Percentiles rank a stretch among this genome's conserved stretches.
Conservation (phyloP, 2,888 invertebrate species). For the Odiellus spinosus region DNA sequence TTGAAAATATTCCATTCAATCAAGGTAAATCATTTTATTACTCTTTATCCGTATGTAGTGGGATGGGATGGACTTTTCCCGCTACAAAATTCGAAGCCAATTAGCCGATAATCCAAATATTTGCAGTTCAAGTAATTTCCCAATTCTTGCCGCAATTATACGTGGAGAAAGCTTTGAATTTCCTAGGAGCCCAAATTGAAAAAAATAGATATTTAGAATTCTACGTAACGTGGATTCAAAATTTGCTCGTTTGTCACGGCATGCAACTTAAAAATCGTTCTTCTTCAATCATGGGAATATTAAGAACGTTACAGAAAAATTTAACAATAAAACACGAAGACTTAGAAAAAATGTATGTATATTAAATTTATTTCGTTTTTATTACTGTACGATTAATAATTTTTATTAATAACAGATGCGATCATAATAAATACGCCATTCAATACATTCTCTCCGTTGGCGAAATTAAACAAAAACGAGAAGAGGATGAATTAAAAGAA, state of each 20-base stretch:
- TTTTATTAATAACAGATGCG: constrained; percentile 6
- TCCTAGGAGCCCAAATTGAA: constrained; percentile 55
- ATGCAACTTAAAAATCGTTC: constrained; percentile 33
- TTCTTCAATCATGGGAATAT: constrained; percentile 42
- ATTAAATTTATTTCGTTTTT: no score
- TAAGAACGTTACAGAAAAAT: constrained; percentile 60
- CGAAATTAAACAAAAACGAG: constrained; percentile 7
- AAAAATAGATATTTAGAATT: constrained; percentile 70
- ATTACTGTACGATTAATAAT: neutral
- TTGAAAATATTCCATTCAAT: constrained; percentile 60
- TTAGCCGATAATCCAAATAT: no score
- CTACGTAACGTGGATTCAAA: constrained; percentile 62
- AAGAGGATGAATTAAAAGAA: neutral
- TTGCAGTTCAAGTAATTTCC: constrained; percentile 59
- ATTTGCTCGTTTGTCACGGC: constrained; percentile 48
- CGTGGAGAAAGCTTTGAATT: constrained; percentile 52
- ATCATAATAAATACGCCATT: constrained; percentile 6
- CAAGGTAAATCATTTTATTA: constrained; percentile 44
- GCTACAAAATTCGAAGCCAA: no score
- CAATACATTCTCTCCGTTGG: constrained; percentile 7
- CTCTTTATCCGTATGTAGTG: neutral
- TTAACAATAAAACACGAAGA: constrained; percentile 61
- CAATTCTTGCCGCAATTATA: constrained; percentile 53
- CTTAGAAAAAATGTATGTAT: constrained; percentile 49
- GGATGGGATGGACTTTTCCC: no score